These are phyloP conservation scores for Eilema griseolum DNA, from an alignment of 2,888 invertebrate species.

Conservation along the genomic window DNA sequence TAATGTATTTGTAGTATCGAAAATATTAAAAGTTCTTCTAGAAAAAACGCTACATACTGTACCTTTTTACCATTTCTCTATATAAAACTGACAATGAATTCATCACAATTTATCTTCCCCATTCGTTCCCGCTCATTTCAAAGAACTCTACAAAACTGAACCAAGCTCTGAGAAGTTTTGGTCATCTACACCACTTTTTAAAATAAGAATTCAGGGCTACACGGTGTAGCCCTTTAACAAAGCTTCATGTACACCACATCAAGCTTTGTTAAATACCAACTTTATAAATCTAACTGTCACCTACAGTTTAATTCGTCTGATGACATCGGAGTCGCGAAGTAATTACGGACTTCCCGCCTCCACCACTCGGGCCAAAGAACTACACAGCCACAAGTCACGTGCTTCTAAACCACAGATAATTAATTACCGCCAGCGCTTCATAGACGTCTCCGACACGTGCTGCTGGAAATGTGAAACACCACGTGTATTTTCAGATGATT, in stretches of 20 bases:
- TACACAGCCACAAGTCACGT: constrained; percentile 33
- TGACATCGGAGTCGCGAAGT: constrained; percentile 41
- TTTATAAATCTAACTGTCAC: constrained; percentile 32
- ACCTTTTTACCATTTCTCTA: too few species aligned
- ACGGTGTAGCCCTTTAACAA: too few species aligned
- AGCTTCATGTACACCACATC: too few species aligned
- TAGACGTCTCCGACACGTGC: constrained; percentile 50
- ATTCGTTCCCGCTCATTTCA: neutral
- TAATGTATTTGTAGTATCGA: too few species aligned
- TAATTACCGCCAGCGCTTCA: constrained; percentile 56
- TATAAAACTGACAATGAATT: too few species aligned
- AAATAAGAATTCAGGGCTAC: constrained; percentile 5
- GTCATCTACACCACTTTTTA: neutral
- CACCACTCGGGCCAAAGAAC: constrained; percentile 27
- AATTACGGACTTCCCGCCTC: constrained; percentile 42
- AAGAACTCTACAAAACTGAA: neutral
- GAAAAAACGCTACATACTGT: too few species aligned
- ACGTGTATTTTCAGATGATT: constrained; percentile 3
- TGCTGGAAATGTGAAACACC: constrained; percentile 10
- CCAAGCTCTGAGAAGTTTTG: neutral
- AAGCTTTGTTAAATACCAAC: constrained; percentile 1
- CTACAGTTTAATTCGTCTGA: constrained; percentile 47
- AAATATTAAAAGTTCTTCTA: too few species aligned
- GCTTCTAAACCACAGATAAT: constrained; percentile 52
- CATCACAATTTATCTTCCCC: too few species aligned